These are phyloP conservation scores for Tachysurus fulvidraco DNA, from an alignment of 2,113 vertebrate species.

Conservation along the genomic window DNA sequence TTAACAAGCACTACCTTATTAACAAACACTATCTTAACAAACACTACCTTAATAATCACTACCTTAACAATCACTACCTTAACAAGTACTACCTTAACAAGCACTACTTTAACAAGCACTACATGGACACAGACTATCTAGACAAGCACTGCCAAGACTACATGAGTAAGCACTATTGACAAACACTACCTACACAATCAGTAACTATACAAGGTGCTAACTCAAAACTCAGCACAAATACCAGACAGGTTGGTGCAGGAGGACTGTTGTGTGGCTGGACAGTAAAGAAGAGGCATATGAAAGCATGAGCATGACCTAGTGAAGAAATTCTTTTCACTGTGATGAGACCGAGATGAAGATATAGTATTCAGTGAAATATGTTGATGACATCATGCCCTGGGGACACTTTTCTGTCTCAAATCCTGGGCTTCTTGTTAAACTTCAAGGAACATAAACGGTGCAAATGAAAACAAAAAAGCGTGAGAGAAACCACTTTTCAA, in stretches of 20 bases:
- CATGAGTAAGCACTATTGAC: not conserved
- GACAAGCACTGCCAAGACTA: no score
- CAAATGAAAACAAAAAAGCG: not conserved
- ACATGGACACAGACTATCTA: no score
- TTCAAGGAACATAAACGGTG: not conserved
- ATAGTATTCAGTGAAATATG: not conserved
- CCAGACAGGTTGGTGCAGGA: not conserved
- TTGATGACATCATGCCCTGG: no score
- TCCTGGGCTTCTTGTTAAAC: not conserved
- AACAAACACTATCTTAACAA: no score
- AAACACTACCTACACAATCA: no score
- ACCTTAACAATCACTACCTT: no score
- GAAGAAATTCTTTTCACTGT: not conserved
- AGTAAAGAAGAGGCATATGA: no score
- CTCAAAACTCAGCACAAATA: not conserved
- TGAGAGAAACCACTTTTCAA: not conserved
- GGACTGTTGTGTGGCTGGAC: no score
- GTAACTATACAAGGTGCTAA: not conserved
- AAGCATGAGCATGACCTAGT: not conserved
- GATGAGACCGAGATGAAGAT: not conserved
- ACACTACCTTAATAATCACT: no score
- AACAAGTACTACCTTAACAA: no score
- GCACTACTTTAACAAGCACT: no score
- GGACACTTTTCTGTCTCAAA: not conserved
- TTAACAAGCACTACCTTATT: no score